phyloP scores from a whole-genome alignment of 1,140 invertebrate species.

The Hylyphantes graminicola region DNA sequence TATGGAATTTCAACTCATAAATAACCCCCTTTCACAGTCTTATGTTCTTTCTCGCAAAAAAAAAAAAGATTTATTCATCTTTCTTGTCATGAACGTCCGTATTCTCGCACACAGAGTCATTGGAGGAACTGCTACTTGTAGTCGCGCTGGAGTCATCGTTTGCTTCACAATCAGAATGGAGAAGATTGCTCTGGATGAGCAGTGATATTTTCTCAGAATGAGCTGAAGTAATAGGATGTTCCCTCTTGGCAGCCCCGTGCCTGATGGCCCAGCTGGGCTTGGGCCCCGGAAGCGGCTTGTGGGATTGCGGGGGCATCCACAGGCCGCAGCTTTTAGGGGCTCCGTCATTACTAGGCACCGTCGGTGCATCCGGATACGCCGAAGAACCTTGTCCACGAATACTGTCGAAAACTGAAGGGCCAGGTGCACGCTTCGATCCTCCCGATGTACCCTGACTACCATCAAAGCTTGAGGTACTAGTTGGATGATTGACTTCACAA shows the following conservation, averaged over 20 bases:
- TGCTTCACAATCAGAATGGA: constrained; percentile 27
- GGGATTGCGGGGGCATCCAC: constrained; percentile 26
- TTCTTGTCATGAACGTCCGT: neutral
- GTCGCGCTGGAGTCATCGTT: constrained; percentile 30
- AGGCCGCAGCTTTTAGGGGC: constrained; percentile 18
- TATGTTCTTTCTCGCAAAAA: too few relatives aligned
- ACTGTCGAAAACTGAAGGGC: too few relatives aligned
- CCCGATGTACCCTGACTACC: too few relatives aligned
- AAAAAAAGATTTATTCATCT: too few relatives aligned
- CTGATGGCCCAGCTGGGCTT: constrained; percentile 44
- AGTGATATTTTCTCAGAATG: constrained; percentile 32
- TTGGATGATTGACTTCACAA: too few relatives aligned
- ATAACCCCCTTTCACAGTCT: too few relatives aligned
- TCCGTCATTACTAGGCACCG: neutral
- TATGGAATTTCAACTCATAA: too few relatives aligned
- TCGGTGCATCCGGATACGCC: neutral
- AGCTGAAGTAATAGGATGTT: constrained; percentile 40
- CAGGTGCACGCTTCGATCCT: too few relatives aligned
- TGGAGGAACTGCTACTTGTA: constrained; percentile 35
- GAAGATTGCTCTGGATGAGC: constrained; percentile 20
- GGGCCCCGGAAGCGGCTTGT: constrained; percentile 48
- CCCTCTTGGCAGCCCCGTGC: constrained; percentile 37
- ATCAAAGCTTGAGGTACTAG: too few relatives aligned
- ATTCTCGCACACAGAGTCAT: constrained; percentile 35
- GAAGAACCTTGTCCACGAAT: too few relatives aligned